Conservation (phyloP, 2,888 invertebrate genomes). For the Clistopyga incitator region DNA sequence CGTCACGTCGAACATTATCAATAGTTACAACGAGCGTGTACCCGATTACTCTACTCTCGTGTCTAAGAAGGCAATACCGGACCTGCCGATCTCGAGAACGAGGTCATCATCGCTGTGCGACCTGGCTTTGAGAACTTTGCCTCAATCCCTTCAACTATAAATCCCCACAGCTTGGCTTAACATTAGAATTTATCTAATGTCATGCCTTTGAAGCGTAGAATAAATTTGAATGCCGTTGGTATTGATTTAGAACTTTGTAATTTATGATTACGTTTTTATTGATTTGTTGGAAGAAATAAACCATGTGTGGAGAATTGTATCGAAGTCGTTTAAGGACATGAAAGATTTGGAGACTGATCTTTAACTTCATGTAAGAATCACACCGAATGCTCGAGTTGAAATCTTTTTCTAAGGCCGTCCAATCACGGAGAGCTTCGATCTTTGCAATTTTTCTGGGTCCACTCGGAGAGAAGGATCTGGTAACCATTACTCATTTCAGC, state of each 20-base stretch:
- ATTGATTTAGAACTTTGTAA: background rate
- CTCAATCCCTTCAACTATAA: background rate
- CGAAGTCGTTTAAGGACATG: background rate
- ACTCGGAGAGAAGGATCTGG: too few relatives aligned
- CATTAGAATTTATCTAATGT: background rate
- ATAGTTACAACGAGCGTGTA: slow-evolving; percentile 41
- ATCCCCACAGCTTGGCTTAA: background rate
- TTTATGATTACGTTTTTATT: background rate
- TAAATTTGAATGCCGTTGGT: background rate
- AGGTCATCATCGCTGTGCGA: slow-evolving; percentile 28
- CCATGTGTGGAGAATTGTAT: background rate
- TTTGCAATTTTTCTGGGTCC: background rate
- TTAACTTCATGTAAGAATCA: background rate
- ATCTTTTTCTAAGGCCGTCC: background rate
- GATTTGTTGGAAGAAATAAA: background rate
- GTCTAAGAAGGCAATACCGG: slow-evolving; percentile 40
- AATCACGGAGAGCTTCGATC: background rate
- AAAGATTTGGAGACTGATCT: background rate
- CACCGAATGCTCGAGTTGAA: background rate
- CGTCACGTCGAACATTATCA: slow-evolving; percentile 51
- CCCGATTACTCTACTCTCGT: background rate
- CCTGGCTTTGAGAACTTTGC: slow-evolving; percentile 21
- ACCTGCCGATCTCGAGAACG: slow-evolving; percentile 37
- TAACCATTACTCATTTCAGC: too few relatives aligned
- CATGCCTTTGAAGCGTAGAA: background rate